These are phyloP conservation scores for Lutjanus argentimaculatus DNA, from an alignment of 2,797 vertebrate species.

Conservation along the genomic window DNA sequence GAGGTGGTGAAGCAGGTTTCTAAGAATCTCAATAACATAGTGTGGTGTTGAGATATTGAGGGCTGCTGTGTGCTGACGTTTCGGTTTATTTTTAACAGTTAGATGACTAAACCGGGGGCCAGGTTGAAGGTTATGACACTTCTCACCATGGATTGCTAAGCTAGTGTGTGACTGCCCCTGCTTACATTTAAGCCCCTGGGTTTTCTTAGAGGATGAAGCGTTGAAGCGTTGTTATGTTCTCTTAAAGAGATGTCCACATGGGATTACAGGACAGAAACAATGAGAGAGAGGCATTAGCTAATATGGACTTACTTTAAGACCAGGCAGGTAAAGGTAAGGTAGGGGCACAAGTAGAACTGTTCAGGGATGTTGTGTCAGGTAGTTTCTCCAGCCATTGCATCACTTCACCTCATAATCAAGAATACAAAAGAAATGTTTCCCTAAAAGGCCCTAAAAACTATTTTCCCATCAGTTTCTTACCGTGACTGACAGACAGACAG, in stretches of 20 bases:
- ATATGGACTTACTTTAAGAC: background rate
- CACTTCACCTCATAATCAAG: background rate
- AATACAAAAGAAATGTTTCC: background rate
- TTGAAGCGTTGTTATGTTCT: background rate
- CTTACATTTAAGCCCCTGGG: slow-evolving; percentile 52
- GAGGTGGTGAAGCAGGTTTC: background rate
- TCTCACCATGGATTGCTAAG: slow-evolving; percentile 27
- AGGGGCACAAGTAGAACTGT: background rate
- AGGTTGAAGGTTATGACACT: slow-evolving; percentile 45
- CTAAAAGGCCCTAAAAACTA: background rate
- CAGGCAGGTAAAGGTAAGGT: background rate
- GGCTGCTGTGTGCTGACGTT: too few species aligned
- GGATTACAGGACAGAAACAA: background rate
- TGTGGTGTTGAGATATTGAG: background rate
- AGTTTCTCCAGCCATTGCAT: background rate
- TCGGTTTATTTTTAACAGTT: slow-evolving; percentile 16
- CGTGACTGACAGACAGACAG: background rate
- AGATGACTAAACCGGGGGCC: slow-evolving; percentile 37
- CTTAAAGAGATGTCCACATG: background rate
- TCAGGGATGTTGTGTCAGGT: background rate
- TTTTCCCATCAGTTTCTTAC: background rate
- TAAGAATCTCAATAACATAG: background rate
- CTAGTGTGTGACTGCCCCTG: slow-evolving; percentile 9
- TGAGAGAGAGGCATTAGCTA: background rate
- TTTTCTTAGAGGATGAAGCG: slow-evolving; percentile 38